phyloP scores from a whole-genome alignment of 2,113 vertebrate genomes.

The Chloropsis cyanopogon region DNA sequence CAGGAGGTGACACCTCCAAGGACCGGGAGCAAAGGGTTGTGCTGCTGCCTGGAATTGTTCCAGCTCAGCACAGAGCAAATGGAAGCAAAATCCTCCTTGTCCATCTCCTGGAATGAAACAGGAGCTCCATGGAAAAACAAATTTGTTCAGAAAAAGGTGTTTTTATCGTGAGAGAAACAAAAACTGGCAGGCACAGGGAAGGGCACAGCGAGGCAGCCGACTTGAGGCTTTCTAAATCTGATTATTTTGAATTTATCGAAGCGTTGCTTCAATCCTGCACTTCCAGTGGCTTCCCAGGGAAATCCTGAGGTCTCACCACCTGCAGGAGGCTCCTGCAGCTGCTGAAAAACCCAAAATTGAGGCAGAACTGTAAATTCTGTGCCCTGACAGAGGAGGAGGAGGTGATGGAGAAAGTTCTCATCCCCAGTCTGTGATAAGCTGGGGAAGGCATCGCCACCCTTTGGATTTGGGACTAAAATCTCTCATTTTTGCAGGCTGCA shows the following conservation, averaged over 20 bases:
- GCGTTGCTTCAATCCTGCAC: accelerated
- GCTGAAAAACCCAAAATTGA: background rate
- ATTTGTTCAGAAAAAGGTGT: background rate
- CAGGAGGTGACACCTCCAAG: accelerated
- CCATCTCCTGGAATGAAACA: background rate
- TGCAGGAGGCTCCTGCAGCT: background rate
- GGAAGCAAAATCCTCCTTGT: background rate
- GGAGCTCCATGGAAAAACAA: background rate
- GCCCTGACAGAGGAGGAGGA: background rate
- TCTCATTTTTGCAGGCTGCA: background rate
- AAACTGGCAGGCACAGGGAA: background rate
- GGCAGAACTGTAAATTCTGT: background rate
- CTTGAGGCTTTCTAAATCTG: background rate
- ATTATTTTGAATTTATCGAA: background rate
- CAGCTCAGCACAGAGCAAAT: background rate
- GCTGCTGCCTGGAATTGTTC: background rate
- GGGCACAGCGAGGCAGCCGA: background rate
- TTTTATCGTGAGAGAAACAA: background rate
- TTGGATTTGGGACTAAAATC: background rate
- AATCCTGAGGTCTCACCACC: background rate
- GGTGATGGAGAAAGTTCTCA: background rate
- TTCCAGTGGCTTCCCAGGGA: background rate
- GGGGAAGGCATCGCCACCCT: background rate
- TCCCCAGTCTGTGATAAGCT: accelerated
- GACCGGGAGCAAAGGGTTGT: background rate